Conservation (phyloP, 2,113 vertebrate genomes). For the Pomatorhinus ruficollis region DNA sequence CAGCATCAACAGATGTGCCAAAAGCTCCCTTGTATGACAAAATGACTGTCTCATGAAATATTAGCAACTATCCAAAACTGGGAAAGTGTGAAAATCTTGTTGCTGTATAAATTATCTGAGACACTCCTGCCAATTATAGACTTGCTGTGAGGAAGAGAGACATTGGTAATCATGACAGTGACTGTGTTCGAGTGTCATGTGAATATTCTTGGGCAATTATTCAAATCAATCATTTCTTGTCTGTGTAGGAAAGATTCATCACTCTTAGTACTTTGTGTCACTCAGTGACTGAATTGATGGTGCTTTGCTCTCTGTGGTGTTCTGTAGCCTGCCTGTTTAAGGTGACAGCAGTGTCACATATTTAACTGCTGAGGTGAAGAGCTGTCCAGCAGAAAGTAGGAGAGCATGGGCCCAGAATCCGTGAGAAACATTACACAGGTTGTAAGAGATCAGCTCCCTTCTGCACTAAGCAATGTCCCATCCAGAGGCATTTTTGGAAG, state of each 20-base stretch:
- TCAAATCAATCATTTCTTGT: slow-evolving; percentile 55
- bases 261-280: background rate
- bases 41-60: slow-evolving; percentile 52
- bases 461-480: background rate
- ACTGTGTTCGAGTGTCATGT: slow-evolving; percentile 2
- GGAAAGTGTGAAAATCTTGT: slow-evolving; percentile 53
- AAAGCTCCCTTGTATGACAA: slow-evolving; percentile 19
- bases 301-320: background rate
- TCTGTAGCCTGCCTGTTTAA: background rate
- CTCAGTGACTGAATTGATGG: background rate
- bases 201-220: slow-evolving; percentile 26
- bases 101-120: slow-evolving; percentile 61
- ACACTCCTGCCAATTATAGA: slow-evolving; percentile 47
- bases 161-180: slow-evolving; percentile 36
- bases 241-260: slow-evolving; percentile 21
- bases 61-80: slow-evolving; percentile 41
- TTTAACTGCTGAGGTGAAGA: background rate
- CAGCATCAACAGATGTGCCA: background rate
- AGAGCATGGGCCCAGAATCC: background rate
- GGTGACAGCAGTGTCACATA: rapidly evolving
- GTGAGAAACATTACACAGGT: background rate
- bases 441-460: background rate
- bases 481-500: background rate
- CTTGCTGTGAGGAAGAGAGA: slow-evolving; percentile 44
- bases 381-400: background rate